These are phyloP conservation scores for Mya arenaria DNA, from an alignment of 1,140 invertebrate species.

Conservation along the genomic window DNA sequence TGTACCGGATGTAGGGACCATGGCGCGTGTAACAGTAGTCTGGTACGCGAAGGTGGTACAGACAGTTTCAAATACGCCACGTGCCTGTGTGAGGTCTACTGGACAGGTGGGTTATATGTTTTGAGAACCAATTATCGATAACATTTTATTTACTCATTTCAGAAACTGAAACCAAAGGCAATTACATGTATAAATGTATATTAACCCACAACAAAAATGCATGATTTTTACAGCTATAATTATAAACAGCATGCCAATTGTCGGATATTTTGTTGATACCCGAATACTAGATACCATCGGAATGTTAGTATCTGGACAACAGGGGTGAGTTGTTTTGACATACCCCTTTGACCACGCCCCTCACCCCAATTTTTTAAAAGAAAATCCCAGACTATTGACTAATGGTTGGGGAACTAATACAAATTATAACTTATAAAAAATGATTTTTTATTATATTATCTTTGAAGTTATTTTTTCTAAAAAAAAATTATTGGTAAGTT, in stretches of 20 bases:
- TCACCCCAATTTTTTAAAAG: too few species aligned
- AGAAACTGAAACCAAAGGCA: too few species aligned
- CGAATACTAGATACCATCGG: not conserved
- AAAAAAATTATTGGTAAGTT: too few species aligned
- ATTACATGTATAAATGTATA: not conserved
- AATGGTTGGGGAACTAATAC: too few species aligned
- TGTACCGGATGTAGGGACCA: conserved; percentile 35
- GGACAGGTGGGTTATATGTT: conserved; percentile 28
- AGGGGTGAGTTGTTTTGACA: too few species aligned
- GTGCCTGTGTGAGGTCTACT: conserved; percentile 29
- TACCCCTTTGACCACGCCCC: too few species aligned
- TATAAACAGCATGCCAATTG: not conserved
- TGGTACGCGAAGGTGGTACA: conserved; percentile 24
- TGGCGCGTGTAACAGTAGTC: conserved; percentile 19
- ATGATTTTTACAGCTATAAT: not conserved
- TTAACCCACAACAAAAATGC: too few species aligned
- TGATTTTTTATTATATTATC: too few species aligned
- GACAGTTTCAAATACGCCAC: conserved; percentile 41
- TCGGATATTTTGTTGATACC: too few species aligned
- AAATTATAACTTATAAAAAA: too few species aligned
- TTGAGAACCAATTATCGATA: not conserved
- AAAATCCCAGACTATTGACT: too few species aligned
- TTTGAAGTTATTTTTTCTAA: too few species aligned
- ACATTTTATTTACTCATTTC: not conserved
- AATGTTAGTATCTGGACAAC: not conserved